Conservation (phyloP, 2,797 vertebrate species). For the Choloepus didactylus region DNA sequence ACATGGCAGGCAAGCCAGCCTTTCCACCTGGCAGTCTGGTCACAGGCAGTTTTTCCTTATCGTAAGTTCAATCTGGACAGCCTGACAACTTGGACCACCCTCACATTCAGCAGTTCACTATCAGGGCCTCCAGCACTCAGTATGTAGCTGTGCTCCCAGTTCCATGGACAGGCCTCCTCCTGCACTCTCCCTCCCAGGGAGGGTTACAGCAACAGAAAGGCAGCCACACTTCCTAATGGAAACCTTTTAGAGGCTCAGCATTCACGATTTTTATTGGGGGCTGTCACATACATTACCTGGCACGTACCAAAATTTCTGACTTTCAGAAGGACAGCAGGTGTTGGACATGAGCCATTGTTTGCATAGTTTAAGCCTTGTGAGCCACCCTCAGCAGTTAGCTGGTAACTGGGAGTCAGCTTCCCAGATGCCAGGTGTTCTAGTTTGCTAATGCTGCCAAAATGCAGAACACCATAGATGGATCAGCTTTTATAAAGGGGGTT, state of each 20-base stretch:
- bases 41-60: neutral
- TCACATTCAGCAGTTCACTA: neutral
- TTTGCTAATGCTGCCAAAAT: too few species aligned
- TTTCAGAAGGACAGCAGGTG: neutral
- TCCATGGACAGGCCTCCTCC: too few species aligned
- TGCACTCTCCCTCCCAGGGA: rapidly evolving
- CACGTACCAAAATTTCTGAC: too few species aligned
- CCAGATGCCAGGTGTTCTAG: too few species aligned
- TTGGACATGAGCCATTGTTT: neutral
- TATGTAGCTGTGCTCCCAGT: neutral
- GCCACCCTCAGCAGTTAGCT: neutral
- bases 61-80: neutral
- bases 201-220: neutral
- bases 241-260: neutral
- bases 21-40: neutral
- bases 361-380: neutral
- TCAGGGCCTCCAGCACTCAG: neutral
- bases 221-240: neutral
- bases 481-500: too few species aligned
- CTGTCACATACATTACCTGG: neutral
- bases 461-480: too few species aligned
- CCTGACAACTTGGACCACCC: neutral
- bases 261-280: neutral
- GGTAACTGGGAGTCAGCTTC: neutral
- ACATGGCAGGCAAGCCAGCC: neutral